Base-by-base conservation (phyloP, 2,797 vertebrate species). In the Acanthopagrus latus region DNA sequence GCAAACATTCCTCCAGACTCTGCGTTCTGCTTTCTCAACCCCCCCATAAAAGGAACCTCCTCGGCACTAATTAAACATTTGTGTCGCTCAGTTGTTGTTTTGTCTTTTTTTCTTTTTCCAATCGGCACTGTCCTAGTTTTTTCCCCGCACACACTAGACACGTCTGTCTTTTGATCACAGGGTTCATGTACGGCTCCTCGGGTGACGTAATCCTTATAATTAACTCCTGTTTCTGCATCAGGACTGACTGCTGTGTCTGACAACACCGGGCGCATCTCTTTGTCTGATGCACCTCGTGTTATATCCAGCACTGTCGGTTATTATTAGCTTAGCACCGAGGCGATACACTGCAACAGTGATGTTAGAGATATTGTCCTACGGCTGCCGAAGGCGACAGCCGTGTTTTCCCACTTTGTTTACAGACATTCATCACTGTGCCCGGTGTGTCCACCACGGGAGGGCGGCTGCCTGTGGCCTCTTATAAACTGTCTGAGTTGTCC, bases 151-250 rank as follows among this genome's bases (percentile, higher is more conserved):
- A 38, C 9, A 38, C 38, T 38, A 86, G 76, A 90, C 85, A 17
- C 0, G 73, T 87, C 80, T 86, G 60, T 71, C 67, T 82, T 54
- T 71, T 89, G 86, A 93, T 92, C 89, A 89, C 74, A 86, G 91
- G 92, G 77, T 84, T 80, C 74, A 64, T 54, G 38, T 29, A 41
- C 71, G 54, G 67, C 74, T 25, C 55, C 43, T 27, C 59, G 82
- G 74, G 84, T 92, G 89, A 94, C 72, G 86, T 84, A 71, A 93
- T 63, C 74, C 51, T 80, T n/a, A 10, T 90, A 80, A 92, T 93
- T 90, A 88, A 46, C 46, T 71, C 86, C 80, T 81, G 62, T 56
- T 76, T 76, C 80, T 78, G 65, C 69, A 87, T 76, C 76, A 6
- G 52, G 46, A 48, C 73, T 64, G 75, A 54, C 52, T 52, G 68